phyloP scores from a whole-genome alignment of 2,113 vertebrate species.

The Cynocephalus volans region DNA sequence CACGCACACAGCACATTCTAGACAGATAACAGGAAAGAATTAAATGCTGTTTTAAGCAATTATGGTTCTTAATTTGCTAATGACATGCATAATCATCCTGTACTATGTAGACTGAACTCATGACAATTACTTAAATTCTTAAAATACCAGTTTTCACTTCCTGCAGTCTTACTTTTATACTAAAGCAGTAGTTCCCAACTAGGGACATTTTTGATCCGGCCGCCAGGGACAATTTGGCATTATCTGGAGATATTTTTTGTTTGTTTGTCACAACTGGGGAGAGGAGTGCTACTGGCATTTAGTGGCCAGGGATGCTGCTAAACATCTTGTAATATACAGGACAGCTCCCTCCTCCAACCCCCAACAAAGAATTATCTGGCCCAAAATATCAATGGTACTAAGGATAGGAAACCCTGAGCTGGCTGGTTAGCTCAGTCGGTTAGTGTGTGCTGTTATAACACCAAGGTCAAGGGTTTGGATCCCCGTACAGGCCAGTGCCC shows the following conservation, averaged over 20 bases:
- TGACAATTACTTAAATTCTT: constrained; percentile 26
- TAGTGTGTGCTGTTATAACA: too few relatives aligned
- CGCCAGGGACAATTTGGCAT: neutral
- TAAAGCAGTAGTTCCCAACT: neutral
- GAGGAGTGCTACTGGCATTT: neutral
- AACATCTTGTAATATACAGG: neutral
- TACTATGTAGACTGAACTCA: neutral
- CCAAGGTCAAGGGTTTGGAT: too few relatives aligned
- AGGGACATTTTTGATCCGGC: neutral
- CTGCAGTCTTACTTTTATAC: neutral
- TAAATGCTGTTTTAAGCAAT: neutral
- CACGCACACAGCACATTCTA: constrained; percentile 22
- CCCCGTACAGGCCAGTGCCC: too few relatives aligned
- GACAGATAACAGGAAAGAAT: constrained; percentile 41
- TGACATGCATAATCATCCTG: neutral
- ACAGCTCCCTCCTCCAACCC: neutral
- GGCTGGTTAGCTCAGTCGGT: too few relatives aligned
- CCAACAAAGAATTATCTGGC: neutral
- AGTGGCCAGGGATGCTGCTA: neutral
- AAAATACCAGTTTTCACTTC: constrained; percentile 23
- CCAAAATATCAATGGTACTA: neutral
- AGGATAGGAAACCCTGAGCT: neutral
- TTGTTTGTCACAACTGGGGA: too few relatives aligned
- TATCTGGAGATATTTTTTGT: neutral
- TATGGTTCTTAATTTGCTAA: constrained; percentile 49